Evolutionary conservation across 2,113 vertebrate genomes (phyloP).

Genomic region (Mesembrinibis cayennensis): DNA sequence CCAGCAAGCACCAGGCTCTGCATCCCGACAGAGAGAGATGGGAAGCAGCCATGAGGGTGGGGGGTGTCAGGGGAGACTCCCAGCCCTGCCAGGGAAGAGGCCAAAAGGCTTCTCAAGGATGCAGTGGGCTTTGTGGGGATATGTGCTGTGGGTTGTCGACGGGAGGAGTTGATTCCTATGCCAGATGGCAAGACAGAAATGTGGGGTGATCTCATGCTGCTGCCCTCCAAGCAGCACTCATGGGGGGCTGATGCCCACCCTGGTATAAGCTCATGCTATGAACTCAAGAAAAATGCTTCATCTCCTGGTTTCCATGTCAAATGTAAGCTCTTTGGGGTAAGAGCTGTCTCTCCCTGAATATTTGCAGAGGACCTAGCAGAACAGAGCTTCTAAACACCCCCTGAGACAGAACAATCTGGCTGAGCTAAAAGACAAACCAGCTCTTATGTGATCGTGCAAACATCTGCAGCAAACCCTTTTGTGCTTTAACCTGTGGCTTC

Average conservation of each 20-base stretch:
- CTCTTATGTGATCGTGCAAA: accelerated
- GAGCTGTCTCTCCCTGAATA: background rate
- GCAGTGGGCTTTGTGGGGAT: background rate
- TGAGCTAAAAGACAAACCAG: background rate
- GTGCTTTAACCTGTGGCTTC: background rate
- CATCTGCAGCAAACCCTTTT: background rate
- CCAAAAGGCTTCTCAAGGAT: background rate
- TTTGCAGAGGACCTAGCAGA: background rate
- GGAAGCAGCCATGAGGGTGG: background rate
- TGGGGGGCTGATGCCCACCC: background rate
- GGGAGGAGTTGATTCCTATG: background rate
- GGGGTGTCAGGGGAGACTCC: too few relatives aligned
- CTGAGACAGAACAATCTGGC: background rate
- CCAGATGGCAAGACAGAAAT: background rate
- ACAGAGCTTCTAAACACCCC: background rate
- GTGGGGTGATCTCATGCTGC: background rate
- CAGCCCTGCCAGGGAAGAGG: background rate
- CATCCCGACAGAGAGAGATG: background rate
- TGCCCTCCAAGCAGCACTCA: background rate
- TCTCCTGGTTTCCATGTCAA: background rate
- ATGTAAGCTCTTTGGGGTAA: background rate
- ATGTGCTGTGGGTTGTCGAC: background rate
- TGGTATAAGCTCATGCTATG: background rate
- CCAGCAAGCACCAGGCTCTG: background rate
- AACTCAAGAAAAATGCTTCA: background rate